phyloP scores from a whole-genome alignment of 2,888 invertebrate species.

The Phaedon cochleariae region DNA sequence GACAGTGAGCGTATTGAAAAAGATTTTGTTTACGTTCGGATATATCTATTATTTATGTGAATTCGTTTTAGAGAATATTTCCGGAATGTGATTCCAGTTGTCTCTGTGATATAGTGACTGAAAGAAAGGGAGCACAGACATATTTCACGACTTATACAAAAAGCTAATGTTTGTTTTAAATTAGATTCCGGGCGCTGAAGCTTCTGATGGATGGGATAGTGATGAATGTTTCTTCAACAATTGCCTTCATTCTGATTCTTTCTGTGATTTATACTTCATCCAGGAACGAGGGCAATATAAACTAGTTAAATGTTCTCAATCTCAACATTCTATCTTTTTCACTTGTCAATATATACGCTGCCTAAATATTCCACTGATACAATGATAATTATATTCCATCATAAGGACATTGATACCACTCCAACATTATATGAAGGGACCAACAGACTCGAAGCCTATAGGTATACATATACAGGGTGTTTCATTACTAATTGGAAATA shows the following conservation, averaged over 20 bases:
- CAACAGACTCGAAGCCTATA: too few relatives aligned
- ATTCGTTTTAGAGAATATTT: conserved; percentile 9
- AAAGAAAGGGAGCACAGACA: not conserved
- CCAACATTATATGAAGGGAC: too few relatives aligned
- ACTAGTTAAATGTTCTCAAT: too few relatives aligned
- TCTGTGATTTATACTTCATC: too few relatives aligned
- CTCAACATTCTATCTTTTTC: too few relatives aligned
- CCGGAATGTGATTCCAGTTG: conserved; percentile 11
- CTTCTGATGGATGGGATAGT: not conserved
- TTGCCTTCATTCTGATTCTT: not conserved
- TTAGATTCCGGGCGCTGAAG: not conserved
- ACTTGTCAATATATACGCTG: too few relatives aligned
- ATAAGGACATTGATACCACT: too few relatives aligned
- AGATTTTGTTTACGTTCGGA: conserved; percentile 18
- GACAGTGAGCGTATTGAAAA: conserved; percentile 16
- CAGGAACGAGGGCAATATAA: too few relatives aligned
- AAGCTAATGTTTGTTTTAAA: not conserved
- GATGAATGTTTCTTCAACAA: not conserved
- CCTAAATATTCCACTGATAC: too few relatives aligned
- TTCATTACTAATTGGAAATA: too few relatives aligned
- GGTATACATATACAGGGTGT: too few relatives aligned
- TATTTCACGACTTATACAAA: not conserved
- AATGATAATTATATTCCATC: too few relatives aligned
- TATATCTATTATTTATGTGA: conserved; percentile 17
- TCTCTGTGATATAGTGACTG: not conserved